Evolutionary conservation across 1,140 invertebrate species (phyloP).

Genomic region (Vanessa tameamea): DNA sequence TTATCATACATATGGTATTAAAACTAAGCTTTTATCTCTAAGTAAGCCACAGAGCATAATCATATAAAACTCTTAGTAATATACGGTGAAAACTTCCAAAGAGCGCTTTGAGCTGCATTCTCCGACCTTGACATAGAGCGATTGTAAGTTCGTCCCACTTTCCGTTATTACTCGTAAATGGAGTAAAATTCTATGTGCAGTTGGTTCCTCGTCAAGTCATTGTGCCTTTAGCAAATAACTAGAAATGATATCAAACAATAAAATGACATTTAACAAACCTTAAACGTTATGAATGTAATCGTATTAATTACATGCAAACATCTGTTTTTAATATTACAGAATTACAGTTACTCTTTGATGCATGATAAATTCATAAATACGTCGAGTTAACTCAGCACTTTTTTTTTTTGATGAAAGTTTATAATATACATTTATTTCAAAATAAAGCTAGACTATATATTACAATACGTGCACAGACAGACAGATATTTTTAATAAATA

Average conservation of each 20-base stretch:
- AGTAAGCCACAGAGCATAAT: constrained; percentile 11
- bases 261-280: too few species aligned
- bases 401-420: too few species aligned
- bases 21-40: neutral
- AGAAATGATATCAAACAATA: neutral
- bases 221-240: neutral
- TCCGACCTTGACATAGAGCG: constrained; percentile 21
- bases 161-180: constrained; percentile 25
- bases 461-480: too few species aligned
- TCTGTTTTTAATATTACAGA: too few species aligned
- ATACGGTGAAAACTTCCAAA: constrained; percentile 15
- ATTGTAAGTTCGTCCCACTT: constrained; percentile 24
- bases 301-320: too few species aligned
- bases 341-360: too few species aligned
- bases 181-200: constrained; percentile 11
- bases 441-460: too few species aligned
- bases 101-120: constrained; percentile 21
- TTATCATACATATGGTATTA: constrained; percentile 1
- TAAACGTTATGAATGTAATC: too few species aligned
- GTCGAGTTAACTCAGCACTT: too few species aligned
- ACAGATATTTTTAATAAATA: too few species aligned
- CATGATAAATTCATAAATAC: too few species aligned
- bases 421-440: too few species aligned
- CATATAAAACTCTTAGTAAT: constrained; percentile 10
- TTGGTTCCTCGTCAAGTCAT: constrained; percentile 11